phyloP scores from a whole-genome alignment of 2,888 invertebrate genomes.

The Tubulanus polymorphus region DNA sequence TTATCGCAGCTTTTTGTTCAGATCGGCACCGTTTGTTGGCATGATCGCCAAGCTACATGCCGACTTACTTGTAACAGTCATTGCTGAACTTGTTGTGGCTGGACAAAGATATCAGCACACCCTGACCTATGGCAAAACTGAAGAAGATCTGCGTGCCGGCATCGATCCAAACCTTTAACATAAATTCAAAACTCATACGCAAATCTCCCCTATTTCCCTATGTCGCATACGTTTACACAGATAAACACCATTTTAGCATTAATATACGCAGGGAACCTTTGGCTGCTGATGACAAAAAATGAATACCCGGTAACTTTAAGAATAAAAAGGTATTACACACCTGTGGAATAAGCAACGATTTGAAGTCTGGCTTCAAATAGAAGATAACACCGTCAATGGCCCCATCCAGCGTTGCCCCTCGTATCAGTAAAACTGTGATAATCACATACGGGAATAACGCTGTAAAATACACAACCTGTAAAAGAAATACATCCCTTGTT shows the following conservation, averaged over 20 bases:
- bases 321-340: too few species aligned
- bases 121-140: background rate
- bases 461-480: background rate
- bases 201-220: too few species aligned
- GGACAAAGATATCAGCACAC: background rate
- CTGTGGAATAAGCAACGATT: background rate
- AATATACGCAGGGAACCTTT: too few species aligned
- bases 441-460: constrained; percentile 10
- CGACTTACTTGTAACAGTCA: constrained; percentile 5
- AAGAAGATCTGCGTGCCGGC: background rate
- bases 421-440: constrained; percentile 14
- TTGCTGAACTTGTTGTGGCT: background rate
- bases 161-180: constrained; percentile 1
- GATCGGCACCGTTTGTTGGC: too few species aligned
- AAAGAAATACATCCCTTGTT: too few species aligned
- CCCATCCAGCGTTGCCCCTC: constrained; percentile 13
- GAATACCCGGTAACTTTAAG: too few species aligned
- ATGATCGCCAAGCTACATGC: too few species aligned
- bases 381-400: constrained; percentile 10
- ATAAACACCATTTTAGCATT: too few species aligned
- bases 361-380: constrained; percentile 13
- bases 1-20: too few species aligned
- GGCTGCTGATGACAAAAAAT: too few species aligned
- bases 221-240: too few species aligned
- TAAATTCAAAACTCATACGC: too few species aligned